Evolutionary conservation across 2,888 invertebrate genomes (phyloP), one percentile per base, ranked within the genome.

Genomic region (Tortrix viridana): DNA sequence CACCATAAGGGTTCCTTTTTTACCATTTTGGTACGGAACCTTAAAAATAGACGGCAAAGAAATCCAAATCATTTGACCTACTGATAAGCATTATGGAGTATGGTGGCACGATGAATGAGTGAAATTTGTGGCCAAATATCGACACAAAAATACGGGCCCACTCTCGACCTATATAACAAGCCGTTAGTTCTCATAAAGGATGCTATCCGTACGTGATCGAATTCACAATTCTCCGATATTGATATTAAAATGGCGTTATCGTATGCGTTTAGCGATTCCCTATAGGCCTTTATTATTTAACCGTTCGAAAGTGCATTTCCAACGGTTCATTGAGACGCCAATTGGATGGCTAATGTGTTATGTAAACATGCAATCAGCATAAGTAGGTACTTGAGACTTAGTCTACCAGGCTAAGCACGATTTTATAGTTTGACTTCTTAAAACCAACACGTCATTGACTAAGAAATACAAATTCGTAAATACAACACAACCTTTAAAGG

Each of bases 111-210:
- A 60, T 60, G 67, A 65, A 67, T 68, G 60, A 66, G 69, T 66
- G 81, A 84, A 84, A 81, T 75, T n/a, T 77, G 74, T 75, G 70
- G 69, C 78, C 77, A 77, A 81, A 82, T 78, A 77, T 79, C 75
- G 76, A 73, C 73, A 76, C 73, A 73, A 79, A 80, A 71, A 69
- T 69, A 66, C 71, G 67, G 58, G 50, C 67, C 72, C 67, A 74
- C 71, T 69, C 75, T 70, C 72, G 70, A 73, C 74, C 76, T 71
- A 81, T 82, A 76, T 79, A 77, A 50, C 66, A 69, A 75, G 71
- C 86, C 86, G 86, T 86, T 86, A 85, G 58, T 81, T 80, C 79
- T 70, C 74, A 82, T 80, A 79, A 82, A 86, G 84, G 85, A 84
- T 82, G 81, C 81, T 77, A 77, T 82, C 67, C 44, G 69, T 74